Percentiles rank a stretch among this genome's conserved stretches.
These are phyloP conservation scores for Sinonovacula constricta DNA, from an alignment of 1,140 invertebrate species.

Conservation along the genomic window DNA sequence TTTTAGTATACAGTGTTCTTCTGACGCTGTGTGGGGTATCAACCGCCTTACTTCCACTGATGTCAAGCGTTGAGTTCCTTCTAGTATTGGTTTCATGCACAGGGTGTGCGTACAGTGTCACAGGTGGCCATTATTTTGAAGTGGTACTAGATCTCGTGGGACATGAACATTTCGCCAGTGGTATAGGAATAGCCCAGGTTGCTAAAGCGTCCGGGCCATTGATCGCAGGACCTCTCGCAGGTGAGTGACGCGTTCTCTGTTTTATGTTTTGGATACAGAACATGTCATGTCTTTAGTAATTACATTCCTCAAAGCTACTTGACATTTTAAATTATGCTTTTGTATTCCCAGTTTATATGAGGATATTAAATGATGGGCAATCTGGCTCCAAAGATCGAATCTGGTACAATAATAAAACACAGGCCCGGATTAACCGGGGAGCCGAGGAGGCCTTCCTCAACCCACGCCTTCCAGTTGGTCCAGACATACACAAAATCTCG, in stretches of 20 bases:
- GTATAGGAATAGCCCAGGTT: conserved; percentile 23
- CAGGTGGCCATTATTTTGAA: conserved; percentile 15
- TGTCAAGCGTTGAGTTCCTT: background rate
- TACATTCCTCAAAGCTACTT: no score
- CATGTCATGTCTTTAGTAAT: background rate
- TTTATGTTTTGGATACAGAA: no score
- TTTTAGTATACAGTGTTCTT: background rate
- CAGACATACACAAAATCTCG: no score
- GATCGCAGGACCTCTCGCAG: conserved; percentile 18
- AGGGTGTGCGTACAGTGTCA: conserved; percentile 21
- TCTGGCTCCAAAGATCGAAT: no score
- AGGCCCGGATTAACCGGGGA: no score
- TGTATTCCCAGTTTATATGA: no score
- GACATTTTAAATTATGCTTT: no score
- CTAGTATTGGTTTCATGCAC: background rate
- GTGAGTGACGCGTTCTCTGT: background rate
- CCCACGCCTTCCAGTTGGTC: no score
- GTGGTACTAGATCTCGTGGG: conserved; percentile 18
- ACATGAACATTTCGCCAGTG: conserved; percentile 23
- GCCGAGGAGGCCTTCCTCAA: no score
- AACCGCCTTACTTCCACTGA: conserved; percentile 2
- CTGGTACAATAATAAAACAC: no score
- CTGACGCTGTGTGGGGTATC: conserved; percentile 3
- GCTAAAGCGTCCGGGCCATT: conserved; percentile 17
- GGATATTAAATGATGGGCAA: no score